Percentiles rank a stretch among this genome's conserved stretches.
These are phyloP conservation scores for Oenanthe melanoleuca DNA, from an alignment of 2,113 vertebrate species.

Conservation along the genomic window DNA sequence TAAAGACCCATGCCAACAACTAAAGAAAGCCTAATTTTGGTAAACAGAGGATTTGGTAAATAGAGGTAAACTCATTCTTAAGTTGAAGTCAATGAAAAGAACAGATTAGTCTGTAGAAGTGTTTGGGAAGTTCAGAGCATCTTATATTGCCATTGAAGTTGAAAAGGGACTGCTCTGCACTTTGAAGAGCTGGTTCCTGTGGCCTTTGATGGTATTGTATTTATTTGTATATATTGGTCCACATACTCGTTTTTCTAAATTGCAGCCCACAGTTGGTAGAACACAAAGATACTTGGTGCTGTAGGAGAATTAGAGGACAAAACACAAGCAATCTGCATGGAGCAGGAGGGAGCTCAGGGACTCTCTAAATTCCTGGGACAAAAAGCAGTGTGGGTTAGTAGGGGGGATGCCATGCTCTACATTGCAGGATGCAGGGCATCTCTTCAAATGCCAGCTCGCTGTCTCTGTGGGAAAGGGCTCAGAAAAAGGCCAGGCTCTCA, in stretches of 20 bases:
- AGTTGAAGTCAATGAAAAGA: background rate
- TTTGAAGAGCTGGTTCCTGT: background rate
- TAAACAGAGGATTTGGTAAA: background rate
- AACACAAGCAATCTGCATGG: background rate
- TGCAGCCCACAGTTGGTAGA: background rate
- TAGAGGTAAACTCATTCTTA: background rate
- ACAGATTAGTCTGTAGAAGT: background rate
- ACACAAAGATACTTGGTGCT: background rate
- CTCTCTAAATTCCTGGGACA: background rate
- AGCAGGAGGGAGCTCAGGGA: background rate
- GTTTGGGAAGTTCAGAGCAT: background rate
- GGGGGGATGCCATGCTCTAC: background rate
- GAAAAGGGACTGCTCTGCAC: background rate
- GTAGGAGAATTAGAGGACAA: background rate
- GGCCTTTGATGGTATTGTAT: background rate
- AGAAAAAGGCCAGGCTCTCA: background rate
- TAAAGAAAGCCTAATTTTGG: background rate
- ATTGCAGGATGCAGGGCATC: background rate
- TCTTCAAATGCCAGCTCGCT: background rate
- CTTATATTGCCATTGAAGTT: background rate
- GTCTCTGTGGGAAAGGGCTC: background rate
- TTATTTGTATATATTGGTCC: background rate
- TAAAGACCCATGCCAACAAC: fast-evolving
- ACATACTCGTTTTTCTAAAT: background rate
- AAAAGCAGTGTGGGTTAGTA: background rate